Percentiles rank a stretch among this genome's conserved stretches.
Conservation (phyloP, 2,797 vertebrate species). For the Phataginus tricuspis region DNA sequence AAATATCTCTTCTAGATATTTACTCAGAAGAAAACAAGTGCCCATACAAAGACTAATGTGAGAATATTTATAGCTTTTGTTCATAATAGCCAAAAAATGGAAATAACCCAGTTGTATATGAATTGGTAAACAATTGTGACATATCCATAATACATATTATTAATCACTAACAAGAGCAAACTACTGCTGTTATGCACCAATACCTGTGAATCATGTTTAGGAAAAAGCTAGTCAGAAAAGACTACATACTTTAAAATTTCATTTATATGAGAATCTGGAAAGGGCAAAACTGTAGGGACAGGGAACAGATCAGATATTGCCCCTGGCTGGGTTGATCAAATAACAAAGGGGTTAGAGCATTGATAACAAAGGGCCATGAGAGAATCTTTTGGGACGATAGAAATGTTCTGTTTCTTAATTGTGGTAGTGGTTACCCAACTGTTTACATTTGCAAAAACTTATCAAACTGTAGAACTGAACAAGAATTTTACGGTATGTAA, state of each 20-base stretch:
- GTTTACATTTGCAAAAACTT: not conserved
- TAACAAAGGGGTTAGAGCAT: not conserved
- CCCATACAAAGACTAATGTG: not conserved
- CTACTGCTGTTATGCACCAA: not conserved
- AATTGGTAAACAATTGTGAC: not conserved
- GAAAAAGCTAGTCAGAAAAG: conserved; percentile 10
- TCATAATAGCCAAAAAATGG: not conserved
- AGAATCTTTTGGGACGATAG: not conserved
- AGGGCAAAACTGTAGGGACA: not conserved
- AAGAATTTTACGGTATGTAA: not conserved
- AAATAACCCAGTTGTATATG: not conserved
- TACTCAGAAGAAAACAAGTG: not conserved
- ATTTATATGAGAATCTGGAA: not conserved
- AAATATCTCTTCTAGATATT: not conserved
- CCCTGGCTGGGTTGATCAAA: not conserved
- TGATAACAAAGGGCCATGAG: not conserved
- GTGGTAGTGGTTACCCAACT: not conserved
- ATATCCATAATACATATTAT: not conserved
- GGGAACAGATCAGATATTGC: not conserved
- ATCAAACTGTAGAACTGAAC: not conserved
- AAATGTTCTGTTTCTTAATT: not conserved
- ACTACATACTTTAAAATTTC: not conserved
- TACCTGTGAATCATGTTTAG: not conserved
- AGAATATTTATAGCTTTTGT: not conserved
- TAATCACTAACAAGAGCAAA: not conserved